Evolutionary conservation across 2,797 vertebrate species (phyloP).

Genomic region (Falco peregrinus): DNA sequence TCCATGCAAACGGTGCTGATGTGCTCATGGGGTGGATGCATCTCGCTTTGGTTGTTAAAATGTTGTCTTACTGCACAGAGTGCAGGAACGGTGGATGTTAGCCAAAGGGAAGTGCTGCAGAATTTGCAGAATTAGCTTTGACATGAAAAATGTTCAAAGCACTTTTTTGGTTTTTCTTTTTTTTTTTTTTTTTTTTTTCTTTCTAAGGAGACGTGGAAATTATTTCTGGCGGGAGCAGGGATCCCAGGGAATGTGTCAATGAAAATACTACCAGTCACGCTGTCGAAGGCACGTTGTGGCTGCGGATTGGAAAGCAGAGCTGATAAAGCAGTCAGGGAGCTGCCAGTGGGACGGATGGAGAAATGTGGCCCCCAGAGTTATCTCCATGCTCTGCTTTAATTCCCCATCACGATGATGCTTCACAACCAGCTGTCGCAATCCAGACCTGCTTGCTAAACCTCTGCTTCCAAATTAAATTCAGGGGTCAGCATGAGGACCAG

Average conservation of each 20-base stretch:
- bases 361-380: not conserved
- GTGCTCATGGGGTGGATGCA: not conserved
- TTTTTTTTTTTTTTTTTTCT: not conserved
- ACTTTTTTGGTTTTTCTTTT: not conserved
- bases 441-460: not conserved
- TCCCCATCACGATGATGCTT: rapidly evolving
- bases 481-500: not conserved
- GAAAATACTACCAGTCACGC: not conserved
- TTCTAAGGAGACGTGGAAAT: not conserved
- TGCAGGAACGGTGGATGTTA: not conserved
- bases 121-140: not conserved
- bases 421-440: rapidly evolving
- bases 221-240: not conserved
- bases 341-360: not conserved
- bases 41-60: not conserved
- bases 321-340: not conserved
- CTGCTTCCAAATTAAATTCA: not conserved
- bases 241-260: not conserved
- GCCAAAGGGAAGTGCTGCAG: not conserved
- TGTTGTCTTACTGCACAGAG: not conserved
- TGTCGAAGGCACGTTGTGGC: not conserved
- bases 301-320: not conserved
- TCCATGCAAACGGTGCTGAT: not conserved
- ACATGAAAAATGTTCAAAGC: not conserved
- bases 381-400: rapidly evolving